Evolutionary conservation across 2,888 invertebrate genomes (phyloP).

Genomic region (Melanophora roralis): DNA sequence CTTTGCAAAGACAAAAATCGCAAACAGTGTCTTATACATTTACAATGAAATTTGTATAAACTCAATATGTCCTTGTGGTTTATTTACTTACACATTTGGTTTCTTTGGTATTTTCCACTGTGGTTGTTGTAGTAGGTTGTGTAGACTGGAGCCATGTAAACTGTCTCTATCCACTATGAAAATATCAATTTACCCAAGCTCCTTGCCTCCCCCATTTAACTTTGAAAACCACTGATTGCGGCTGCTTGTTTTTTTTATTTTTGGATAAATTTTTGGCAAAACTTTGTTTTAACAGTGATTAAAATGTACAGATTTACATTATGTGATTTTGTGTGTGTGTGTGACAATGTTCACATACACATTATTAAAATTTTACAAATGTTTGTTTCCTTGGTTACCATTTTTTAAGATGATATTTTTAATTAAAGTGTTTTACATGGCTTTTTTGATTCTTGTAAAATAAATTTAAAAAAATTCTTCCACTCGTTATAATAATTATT

Average conservation of each 20-base stretch:
- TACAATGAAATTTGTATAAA: not conserved
- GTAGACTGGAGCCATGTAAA: not conserved
- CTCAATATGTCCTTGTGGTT: not conserved
- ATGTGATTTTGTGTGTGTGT: not conserved
- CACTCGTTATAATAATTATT: no score
- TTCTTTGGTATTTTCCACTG: constrained; percentile 44
- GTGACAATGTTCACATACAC: not conserved
- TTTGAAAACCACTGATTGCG: constrained; percentile 23
- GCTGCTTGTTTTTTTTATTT: constrained; percentile 7
- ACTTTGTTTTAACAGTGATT: constrained; percentile 55
- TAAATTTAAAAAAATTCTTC: no score
- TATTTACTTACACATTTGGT: constrained; percentile 36
- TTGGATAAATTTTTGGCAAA: constrained; percentile 39
- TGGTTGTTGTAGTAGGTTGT: constrained; percentile 31
- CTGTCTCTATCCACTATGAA: not conserved
- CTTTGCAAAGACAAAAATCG: constrained; percentile 2
- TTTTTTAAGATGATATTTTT: constrained; percentile 34
- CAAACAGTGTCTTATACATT: constrained; percentile 19
- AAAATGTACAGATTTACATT: constrained; percentile 53
- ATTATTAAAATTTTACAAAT: not conserved
- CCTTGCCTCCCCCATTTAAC: not conserved
- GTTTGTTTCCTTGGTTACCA: constrained; percentile 8
- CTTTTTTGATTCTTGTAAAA: no score
- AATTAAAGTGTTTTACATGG: constrained; percentile 50
- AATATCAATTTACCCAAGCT: not conserved